Base-by-base conservation (phyloP, 2,888 invertebrate species). In the Ophion ellenae region DNA sequence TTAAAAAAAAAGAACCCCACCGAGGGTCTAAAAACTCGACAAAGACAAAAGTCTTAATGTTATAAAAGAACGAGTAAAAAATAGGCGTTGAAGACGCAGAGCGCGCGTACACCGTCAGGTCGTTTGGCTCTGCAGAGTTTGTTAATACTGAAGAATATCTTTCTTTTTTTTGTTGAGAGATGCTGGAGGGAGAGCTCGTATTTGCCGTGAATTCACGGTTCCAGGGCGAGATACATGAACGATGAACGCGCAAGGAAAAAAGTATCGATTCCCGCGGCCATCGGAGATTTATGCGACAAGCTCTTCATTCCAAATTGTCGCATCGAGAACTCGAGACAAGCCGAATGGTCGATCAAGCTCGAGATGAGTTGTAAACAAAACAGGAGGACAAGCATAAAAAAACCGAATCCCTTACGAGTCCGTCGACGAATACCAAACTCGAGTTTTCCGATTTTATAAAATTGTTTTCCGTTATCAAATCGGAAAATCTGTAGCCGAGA, bases 131-230 rank as follows among this genome's bases (percentile, higher is more conserved):
- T 80, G 84, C 83, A 83, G 53, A 17, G 82, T 89, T 92, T 91
- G 91, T 91, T 91, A 87, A 90, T 89, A 90, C 87, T 91, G 89
- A 88, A 86, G 83, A 73, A 91, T 90, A 40, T 74, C 66, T 66
- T 76, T 80, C 91, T 92, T 92, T 92, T 92, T 79, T 80, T 79
- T 90, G 90, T 92, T 91, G 90, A 83, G 82, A 89, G 85, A 90
- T 90, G 88, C 85, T 89, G 86, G 85, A 87, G 83, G 67, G 63
- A 74, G 79, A 84, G 57, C 87, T 86, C 81, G 85, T 71, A 32
- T 36, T 59, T 11, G 64, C 71, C 40, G 79, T 61, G 32, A 63
- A 69, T 47, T 61, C 63, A 40, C 66, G 78, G 40, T 36, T 53
- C n/a, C 14, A 47, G 28, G 24, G 75, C 67, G 73, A 78, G 61